Evolutionary conservation across 2,113 vertebrate species (phyloP).

Genomic region (Labeo catla): DNA sequence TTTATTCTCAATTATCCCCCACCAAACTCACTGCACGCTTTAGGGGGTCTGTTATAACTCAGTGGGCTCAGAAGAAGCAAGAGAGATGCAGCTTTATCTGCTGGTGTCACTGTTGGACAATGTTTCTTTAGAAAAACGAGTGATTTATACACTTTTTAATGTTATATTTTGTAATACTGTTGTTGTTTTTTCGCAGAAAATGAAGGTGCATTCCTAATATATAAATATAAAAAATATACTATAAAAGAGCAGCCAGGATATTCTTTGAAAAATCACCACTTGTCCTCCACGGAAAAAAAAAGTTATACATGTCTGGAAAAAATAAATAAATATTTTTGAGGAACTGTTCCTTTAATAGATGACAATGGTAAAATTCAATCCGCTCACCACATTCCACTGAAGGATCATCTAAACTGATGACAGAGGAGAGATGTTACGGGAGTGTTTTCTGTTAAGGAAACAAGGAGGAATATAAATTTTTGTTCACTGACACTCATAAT

Average conservation of each 20-base stretch:
- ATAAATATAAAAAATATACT: too few species aligned
- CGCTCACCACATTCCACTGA: slow-evolving; percentile 13
- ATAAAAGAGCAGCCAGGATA: not conserved
- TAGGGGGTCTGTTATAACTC: too few species aligned
- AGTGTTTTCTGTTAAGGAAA: slow-evolving; percentile 37
- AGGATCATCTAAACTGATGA: slow-evolving; percentile 28
- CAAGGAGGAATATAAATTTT: slow-evolving; percentile 33
- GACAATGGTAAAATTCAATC: not conserved
- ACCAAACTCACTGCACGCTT: too few species aligned
- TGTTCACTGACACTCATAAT: slow-evolving; percentile 40
- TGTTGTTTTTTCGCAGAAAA: too few species aligned
- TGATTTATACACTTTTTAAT: too few species aligned
- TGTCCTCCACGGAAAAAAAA: not conserved
- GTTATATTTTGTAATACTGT: too few species aligned
- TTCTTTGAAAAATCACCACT: not conserved
- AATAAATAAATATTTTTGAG: not conserved
- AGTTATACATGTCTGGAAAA: not conserved
- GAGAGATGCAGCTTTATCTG: too few species aligned
- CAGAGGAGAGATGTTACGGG: slow-evolving; percentile 13
- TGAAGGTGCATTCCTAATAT: too few species aligned
- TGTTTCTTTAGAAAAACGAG: too few species aligned
- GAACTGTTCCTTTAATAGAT: slow-evolving; percentile 4
- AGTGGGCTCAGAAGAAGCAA: too few species aligned
- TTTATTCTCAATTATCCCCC: too few species aligned
- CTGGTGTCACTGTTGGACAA: too few species aligned